These are phyloP conservation scores for Lasioglossum vierecki DNA, from an alignment of 2,888 invertebrate species.

Conservation along the genomic window DNA sequence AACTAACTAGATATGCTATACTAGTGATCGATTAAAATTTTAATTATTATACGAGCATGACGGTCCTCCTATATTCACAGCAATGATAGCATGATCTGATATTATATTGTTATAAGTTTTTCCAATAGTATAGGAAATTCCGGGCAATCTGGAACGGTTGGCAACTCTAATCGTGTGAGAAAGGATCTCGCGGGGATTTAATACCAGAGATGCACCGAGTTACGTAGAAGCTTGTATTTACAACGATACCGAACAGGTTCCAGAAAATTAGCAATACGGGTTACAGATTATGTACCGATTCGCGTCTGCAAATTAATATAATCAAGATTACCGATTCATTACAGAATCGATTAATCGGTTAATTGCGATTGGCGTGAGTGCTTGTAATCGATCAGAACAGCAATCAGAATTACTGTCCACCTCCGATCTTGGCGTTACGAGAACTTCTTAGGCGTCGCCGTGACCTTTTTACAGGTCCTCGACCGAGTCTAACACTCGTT, in stretches of 20 bases:
- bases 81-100: no score
- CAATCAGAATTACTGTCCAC: neutral
- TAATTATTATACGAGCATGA: no score
- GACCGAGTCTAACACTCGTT: neutral
- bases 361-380: neutral
- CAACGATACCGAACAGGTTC: neutral
- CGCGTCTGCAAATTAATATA: neutral
- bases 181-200: no score
- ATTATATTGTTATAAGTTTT: no score
- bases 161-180: no score
- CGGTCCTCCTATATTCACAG: no score
- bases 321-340: neutral
- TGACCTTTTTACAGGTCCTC: slow-evolving; percentile 5
- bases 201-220: no score
- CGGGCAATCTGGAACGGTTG: no score
- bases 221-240: neutral
- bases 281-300: neutral
- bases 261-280: neutral
- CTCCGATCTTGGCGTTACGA: neutral
- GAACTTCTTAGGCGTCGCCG: neutral
- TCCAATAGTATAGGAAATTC: no score
- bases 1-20: no score
- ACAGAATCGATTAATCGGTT: neutral
- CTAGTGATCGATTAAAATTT: no score
- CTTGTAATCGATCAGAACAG: neutral